Base-by-base conservation (phyloP, 2,797 vertebrate genomes). In the Chloroceryle inda region DNA sequence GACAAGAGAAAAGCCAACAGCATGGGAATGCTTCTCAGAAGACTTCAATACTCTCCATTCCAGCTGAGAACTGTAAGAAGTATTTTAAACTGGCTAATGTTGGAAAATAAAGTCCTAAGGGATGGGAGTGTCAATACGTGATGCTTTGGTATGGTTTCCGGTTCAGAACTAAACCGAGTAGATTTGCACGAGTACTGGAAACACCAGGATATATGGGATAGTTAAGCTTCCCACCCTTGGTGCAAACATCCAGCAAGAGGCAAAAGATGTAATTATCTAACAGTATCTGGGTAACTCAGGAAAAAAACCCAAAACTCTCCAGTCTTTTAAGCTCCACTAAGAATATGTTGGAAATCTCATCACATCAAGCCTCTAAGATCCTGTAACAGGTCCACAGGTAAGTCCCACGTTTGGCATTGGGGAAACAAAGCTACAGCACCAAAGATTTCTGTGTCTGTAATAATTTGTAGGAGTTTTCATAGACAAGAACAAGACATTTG, bases 381-480 rank as follows among this genome's bases (percentile, higher is more conserved):
- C 23, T 71, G 15, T 16, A 19, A 29, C 22, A n/a, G 0, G 11
- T 2, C 35, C 26, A 11, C 0, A 66, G 29, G 20, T 68, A 27
- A 24, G 10, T 12, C 15, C 38, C n/a, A 23, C 3, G 17, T 29
- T 52, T 63, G 24, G 29, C 63, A 37, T 0, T 23, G 31, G 27
- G 31, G 40, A 64, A 83, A 53, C 40, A 44, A 24, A 53, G 59
- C 11, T 31, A 20, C 19, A 77, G 27, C 37, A 27, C 13, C 38
- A 50, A 64, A 44, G 24, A 68, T 21, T 82, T 52, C 49, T 68
- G 7, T 58, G 19, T 26, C 71, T 79, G 45, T 8, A 61, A 40
- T 3, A 13, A 42, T n/a, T 61, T 61, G 33, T 38, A 71, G 67
- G 13, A 80, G 18, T 11, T 75, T 81, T 50, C 50, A 31, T 16